These are phyloP conservation scores for Vollenhovia emeryi DNA, from an alignment of 1,140 invertebrate species.

Conservation along the genomic window DNA sequence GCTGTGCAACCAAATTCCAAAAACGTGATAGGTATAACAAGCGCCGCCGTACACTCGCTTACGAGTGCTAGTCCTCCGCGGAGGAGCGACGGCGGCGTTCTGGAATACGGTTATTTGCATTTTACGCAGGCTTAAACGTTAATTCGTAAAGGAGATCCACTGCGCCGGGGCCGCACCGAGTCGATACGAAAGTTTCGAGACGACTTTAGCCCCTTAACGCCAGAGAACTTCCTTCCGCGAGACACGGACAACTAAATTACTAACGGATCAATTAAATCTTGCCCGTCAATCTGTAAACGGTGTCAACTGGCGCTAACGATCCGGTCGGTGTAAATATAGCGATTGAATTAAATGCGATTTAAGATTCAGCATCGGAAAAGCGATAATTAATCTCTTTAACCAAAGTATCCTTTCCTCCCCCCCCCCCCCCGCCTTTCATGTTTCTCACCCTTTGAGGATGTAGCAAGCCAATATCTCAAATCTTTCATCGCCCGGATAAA, in stretches of 20 bases:
- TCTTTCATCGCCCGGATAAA: background rate
- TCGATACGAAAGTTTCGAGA: conserved; percentile 52
- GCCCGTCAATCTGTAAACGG: conserved; percentile 25
- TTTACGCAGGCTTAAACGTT: conserved; percentile 57
- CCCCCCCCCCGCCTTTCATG: accelerated
- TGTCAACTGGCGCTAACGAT: background rate
- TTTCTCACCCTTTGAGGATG: background rate
- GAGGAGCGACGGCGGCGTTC: background rate
- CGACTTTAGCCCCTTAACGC: conserved; percentile 43
- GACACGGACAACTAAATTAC: conserved; percentile 27
- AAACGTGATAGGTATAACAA: conserved; percentile 55
- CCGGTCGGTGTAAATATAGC: background rate
- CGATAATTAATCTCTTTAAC: conserved; percentile 8
- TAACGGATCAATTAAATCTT: conserved; percentile 53
- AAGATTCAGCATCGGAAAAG: background rate
- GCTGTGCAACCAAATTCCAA: conserved; percentile 41
- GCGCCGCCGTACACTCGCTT: background rate
- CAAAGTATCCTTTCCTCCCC: background rate
- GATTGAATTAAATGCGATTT: conserved; percentile 12
- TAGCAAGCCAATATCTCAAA: background rate
- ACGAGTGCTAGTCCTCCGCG: background rate
- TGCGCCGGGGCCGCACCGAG: conserved; percentile 9
- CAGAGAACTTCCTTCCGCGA: conserved; percentile 38
- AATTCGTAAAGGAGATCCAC: conserved; percentile 47
- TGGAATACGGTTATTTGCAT: conserved; percentile 48